A percentile compares a stretch with the other conserved stretches of the same genome.
phyloP scores from a whole-genome alignment of 2,888 invertebrate species.

The Polydesmus complanatus region DNA sequence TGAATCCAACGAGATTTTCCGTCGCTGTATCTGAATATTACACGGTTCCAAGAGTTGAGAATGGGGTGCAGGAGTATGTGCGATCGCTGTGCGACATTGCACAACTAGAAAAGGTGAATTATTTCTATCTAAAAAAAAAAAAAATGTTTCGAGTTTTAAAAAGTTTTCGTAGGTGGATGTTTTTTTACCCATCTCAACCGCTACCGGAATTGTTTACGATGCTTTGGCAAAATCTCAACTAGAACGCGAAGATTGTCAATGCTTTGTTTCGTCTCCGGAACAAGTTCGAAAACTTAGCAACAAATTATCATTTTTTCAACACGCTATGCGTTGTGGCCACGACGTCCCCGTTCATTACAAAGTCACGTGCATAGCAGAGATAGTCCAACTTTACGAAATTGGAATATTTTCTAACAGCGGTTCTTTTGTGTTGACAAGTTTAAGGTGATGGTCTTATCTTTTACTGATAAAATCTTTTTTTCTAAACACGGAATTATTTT shows the following conservation, averaged over 20 bases:
- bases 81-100: slow-evolving; percentile 16
- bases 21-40: slow-evolving; percentile 16
- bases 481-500: neutral
- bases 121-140: neutral
- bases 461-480: neutral
- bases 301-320: slow-evolving; percentile 13
- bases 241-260: slow-evolving; percentile 13
- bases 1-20: slow-evolving; percentile 17
- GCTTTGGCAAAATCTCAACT: slow-evolving; percentile 15
- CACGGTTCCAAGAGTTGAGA: slow-evolving; percentile 16
- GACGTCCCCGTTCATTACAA: slow-evolving; percentile 9
- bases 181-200: slow-evolving; percentile 15
- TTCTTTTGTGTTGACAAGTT: slow-evolving; percentile 10
- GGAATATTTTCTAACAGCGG: slow-evolving; percentile 12
- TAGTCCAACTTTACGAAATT: slow-evolving; percentile 14
- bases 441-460: slow-evolving; percentile 3
- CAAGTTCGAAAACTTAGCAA: slow-evolving; percentile 14
- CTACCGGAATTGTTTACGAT: slow-evolving; percentile 14
- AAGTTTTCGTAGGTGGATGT: slow-evolving; percentile 13
- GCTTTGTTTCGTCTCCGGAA: slow-evolving; percentile 9
- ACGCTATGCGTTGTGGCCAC: slow-evolving; percentile 10
- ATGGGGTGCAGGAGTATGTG: slow-evolving; percentile 16
- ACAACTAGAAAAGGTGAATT: slow-evolving; percentile 15
- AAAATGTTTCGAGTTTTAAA: neutral
- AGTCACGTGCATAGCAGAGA: slow-evolving; percentile 13